These are phyloP conservation scores for Rhopalosiphum padi DNA, from an alignment of 1,140 invertebrate genomes.

Conservation along the genomic window DNA sequence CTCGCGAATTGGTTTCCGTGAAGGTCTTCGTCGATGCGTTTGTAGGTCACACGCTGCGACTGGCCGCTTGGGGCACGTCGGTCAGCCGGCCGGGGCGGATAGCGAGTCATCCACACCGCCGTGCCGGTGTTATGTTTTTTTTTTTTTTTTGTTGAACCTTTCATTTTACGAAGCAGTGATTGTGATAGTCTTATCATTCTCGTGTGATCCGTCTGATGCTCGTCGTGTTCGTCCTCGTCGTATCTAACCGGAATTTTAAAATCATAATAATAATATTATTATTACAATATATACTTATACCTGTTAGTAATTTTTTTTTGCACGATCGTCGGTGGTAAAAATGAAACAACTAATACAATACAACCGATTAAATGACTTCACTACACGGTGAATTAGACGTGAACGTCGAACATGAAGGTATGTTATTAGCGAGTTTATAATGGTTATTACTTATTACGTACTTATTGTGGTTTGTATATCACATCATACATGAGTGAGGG, in stretches of 20 bases:
- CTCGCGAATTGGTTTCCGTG: not conserved
- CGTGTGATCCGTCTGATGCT: not conserved
- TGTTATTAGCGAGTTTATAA: not conserved
- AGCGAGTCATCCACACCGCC: not conserved
- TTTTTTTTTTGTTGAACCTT: not conserved
- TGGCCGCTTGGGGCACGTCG: not conserved
- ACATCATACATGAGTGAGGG: not conserved
- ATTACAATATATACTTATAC: not conserved
- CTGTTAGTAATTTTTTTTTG: not conserved
- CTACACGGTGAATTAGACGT: not conserved
- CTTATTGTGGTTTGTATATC: not conserved
- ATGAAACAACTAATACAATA: not conserved
- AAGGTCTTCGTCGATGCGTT: not conserved
- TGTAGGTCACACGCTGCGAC: not conserved
- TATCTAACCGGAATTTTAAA: not conserved
- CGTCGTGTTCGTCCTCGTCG: not conserved
- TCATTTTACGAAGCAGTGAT: not conserved
- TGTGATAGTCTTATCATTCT: conserved; percentile 32
- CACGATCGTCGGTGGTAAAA: not conserved
- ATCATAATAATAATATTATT: not conserved
- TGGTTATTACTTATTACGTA: not conserved
- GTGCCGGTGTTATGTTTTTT: not conserved
- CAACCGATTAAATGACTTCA: not conserved
- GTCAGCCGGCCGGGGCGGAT: conserved; percentile 29
- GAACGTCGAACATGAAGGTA: conserved; percentile 16